phyloP scores from a whole-genome alignment of 2,797 vertebrate species.

The Labeo calbasu region DNA sequence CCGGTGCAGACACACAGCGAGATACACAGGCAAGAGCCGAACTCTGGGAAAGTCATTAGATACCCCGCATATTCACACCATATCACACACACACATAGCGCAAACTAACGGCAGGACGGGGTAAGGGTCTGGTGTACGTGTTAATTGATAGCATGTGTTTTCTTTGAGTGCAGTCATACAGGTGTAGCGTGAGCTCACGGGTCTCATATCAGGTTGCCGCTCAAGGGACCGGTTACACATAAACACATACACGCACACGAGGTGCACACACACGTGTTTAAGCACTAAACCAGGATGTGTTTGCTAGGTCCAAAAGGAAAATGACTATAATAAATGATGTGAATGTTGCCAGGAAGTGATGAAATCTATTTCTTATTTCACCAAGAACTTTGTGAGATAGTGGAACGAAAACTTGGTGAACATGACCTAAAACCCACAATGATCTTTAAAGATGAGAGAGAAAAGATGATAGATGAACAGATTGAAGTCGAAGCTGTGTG shows the following conservation, averaged over 20 bases:
- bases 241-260: conserved; percentile 32
- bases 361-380: conserved; percentile 41
- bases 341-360: conserved; percentile 32
- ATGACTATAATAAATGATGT: conserved; percentile 30
- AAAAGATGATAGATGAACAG: background rate
- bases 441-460: background rate
- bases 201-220: conserved; percentile 43
- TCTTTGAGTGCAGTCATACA: conserved; percentile 57
- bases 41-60: conserved; percentile 71
- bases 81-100: background rate
- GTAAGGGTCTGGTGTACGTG: conserved; percentile 48
- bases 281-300: conserved; percentile 11
- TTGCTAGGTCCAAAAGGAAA: conserved; percentile 27
- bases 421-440: conserved; percentile 16
- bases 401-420: conserved; percentile 29
- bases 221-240: conserved; percentile 32
- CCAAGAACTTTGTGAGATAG: conserved; percentile 10
- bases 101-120: conserved; percentile 42
- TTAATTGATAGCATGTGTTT: conserved; percentile 77
- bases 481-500: conserved; percentile 2
- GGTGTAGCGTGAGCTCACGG: conserved; percentile 61
- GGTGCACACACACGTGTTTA: background rate
- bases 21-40: conserved; percentile 51
- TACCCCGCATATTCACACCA: background rate
- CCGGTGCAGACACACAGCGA: conserved; percentile 39